Evolutionary conservation across 2,888 invertebrate species (phyloP), one percentile per base, ranked within the genome.

Genomic region (Torymus texanus): DNA sequence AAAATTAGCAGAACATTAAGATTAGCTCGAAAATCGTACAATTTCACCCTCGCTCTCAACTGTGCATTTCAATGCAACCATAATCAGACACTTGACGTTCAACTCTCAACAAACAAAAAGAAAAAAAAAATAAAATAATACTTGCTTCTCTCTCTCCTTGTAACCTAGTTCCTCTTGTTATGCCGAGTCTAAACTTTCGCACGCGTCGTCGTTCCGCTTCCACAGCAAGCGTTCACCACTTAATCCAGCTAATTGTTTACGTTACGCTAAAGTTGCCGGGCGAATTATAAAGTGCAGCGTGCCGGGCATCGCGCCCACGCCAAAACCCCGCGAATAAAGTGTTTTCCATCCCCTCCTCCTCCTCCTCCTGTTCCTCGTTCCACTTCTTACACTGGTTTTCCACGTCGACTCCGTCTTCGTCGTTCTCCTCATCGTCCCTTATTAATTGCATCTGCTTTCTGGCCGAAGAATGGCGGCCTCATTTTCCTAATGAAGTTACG

Each of bases 201-300:
- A 53, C 18, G 74, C 59, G 63, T 21, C 18, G 63, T 21, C 18
- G 41, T 41, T 8, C 41, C 41, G 41, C 41, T 41, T 41, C 41
- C 41, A 29, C 55, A 18, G 70, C 55, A 71, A 21, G 53, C 56
- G 41, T 8, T 41, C 41, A 41, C 81, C 84, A 83, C 85, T 86
- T 88, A 88, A 89, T 88, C 85, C 85, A 82, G 85, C 87, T 89
- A 89, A 89, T 88, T 88, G 88, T 89, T 89, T 88, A 88, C 87
- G 86, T 88, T 88, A 85, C 86, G 85, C 83, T 84, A 84, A 87
- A 88, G 84, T 88, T 86, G 84, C 86, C 83, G 76, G 83, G 85
- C 85, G 86, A 88, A 88, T 87, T 88, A 87, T 86, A 87, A 86
- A 87, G 84, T 81, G 82, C 41, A 41, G 41, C 41, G 41, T 4